phyloP scores from a whole-genome alignment of 1,140 invertebrate genomes.

The Drosophila virilis region DNA sequence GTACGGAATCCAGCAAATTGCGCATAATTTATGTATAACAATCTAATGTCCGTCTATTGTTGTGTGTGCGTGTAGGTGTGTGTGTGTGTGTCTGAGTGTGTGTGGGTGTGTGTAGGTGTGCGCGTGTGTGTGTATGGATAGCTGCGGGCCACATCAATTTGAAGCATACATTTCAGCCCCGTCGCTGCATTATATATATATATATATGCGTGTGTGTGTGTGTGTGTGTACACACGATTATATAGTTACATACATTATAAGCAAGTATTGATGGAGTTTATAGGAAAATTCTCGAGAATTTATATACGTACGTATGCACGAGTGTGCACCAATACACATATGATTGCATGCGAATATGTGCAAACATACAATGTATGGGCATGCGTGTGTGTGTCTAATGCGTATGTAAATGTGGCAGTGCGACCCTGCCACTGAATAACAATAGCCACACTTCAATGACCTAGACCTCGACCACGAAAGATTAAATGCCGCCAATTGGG shows the following conservation, averaged over 20 bases:
- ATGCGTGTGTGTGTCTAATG: conserved; percentile 6
- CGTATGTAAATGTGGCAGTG: conserved; percentile 18
- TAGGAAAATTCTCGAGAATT: neutral
- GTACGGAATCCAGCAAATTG: conserved; percentile 47
- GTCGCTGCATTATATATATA: conserved; percentile 4
- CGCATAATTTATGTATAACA: conserved; percentile 72
- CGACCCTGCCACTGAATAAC: conserved; percentile 26
- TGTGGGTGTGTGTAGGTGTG: neutral
- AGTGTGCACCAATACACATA: neutral
- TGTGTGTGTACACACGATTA: neutral
- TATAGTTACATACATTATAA: neutral
- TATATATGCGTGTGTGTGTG: no score
- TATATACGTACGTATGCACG: neutral
- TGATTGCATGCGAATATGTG: neutral
- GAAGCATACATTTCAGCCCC: conserved; percentile 42
- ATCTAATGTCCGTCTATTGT: conserved; percentile 27
- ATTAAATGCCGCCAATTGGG: conserved; percentile 21
- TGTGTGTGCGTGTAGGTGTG: conserved; percentile 6
- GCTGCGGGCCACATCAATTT: conserved; percentile 31
- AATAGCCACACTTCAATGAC: conserved; percentile 26
- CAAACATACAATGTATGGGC: neutral
- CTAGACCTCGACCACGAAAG: conserved; percentile 36
- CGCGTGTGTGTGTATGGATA: conserved; percentile 12
- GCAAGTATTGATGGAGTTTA: neutral
- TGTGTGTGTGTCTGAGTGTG: conserved; percentile 6